phyloP scores from a whole-genome alignment of 2,888 invertebrate species.

The Caenorhabditis japonica region DNA sequence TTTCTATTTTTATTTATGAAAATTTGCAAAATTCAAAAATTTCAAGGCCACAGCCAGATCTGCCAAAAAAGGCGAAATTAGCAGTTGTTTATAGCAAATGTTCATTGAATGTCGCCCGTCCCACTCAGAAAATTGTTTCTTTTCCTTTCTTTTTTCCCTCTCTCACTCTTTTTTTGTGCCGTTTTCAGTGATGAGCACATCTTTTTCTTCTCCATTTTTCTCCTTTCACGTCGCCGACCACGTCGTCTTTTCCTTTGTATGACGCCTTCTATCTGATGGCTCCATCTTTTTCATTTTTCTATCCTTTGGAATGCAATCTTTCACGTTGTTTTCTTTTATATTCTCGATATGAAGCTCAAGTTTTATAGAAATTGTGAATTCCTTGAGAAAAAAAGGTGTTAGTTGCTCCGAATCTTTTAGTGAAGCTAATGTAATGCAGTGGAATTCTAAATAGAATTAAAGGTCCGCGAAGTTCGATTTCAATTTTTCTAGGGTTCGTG shows the following conservation, averaged over 20 bases:
- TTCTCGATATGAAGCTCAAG: not conserved
- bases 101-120: not conserved
- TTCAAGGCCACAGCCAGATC: not conserved
- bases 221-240: constrained; percentile 1
- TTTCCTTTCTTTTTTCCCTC: constrained; percentile 11
- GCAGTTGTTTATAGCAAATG: constrained; percentile 16
- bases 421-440: too few relatives aligned
- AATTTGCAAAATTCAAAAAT: not conserved
- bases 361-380: too few relatives aligned
- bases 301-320: not conserved
- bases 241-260: too few relatives aligned
- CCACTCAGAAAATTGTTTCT: constrained; percentile 33
- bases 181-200: constrained; percentile 34
- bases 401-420: too few relatives aligned
- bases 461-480: not conserved
- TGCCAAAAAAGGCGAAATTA: constrained; percentile 12
- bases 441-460: too few relatives aligned
- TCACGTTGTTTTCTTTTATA: too few relatives aligned
- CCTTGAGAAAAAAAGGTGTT: too few relatives aligned
- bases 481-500: too few relatives aligned
- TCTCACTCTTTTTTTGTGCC: not conserved
- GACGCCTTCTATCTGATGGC: constrained; percentile 8
- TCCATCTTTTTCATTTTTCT: constrained; percentile 12
- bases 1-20: not conserved
- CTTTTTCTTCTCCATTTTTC: constrained; percentile 19